phyloP scores from a whole-genome alignment of 2,113 vertebrate genomes.

The Oncorhynchus gorbuscha region DNA sequence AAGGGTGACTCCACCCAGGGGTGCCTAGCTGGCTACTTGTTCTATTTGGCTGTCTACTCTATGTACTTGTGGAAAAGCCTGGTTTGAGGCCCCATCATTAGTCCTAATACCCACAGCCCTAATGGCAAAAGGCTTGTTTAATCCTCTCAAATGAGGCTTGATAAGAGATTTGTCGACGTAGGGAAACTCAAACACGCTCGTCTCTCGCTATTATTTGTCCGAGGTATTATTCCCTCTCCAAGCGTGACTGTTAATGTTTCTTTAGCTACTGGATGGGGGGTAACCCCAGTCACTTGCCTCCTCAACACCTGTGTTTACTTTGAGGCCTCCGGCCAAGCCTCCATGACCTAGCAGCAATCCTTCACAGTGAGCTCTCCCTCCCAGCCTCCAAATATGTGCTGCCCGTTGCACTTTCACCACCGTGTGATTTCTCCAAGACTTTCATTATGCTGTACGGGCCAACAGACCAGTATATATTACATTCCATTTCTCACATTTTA shows the following conservation, averaged over 20 bases:
- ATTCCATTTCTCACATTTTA: conserved; percentile 52
- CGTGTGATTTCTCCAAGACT: conserved; percentile 65
- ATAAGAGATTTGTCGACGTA: conserved; percentile 63
- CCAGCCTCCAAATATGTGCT: conserved; percentile 70
- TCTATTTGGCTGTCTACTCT: too few relatives aligned
- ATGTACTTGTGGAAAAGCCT: neutral
- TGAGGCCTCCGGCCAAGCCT: conserved; percentile 56
- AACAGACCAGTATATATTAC: conserved; percentile 60
- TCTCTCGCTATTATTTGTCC: conserved; percentile 29
- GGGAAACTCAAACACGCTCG: conserved; percentile 39
- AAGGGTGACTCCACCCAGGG: too few relatives aligned
- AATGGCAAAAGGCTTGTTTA: conserved; percentile 56
- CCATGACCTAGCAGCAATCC: conserved; percentile 65
- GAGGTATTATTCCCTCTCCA: conserved; percentile 49
- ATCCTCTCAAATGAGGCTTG: conserved; percentile 34
- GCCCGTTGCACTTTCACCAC: conserved; percentile 65
- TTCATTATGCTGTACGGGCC: conserved; percentile 56
- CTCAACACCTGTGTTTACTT: conserved; percentile 85
- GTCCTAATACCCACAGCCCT: conserved; percentile 49
- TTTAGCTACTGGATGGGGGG: conserved; percentile 69
- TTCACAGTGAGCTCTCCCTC: conserved; percentile 72
- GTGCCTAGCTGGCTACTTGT: too few relatives aligned
- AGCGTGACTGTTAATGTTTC: conserved; percentile 61
- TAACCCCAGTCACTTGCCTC: conserved; percentile 61
- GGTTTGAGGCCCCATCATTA: conserved; percentile 52